Evolutionary conservation across 1,140 invertebrate genomes (phyloP), one percentile per base, ranked within the genome.

Genomic region (Cepaea nemoralis): DNA sequence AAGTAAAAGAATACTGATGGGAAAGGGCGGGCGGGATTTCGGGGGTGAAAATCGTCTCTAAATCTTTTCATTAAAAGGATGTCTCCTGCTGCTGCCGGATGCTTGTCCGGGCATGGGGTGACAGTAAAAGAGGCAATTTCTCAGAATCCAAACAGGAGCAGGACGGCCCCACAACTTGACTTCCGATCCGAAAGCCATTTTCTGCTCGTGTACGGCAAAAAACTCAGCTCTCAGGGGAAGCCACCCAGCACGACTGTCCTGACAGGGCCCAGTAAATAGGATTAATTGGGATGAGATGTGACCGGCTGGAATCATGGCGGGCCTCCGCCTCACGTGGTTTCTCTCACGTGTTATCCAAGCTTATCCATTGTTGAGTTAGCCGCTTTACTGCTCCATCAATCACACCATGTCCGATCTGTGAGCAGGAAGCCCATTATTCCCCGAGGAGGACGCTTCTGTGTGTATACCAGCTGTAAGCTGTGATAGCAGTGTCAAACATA

Each of bases 241-340:
- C n/a, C 59, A 63, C 59, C 33, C 59, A 31, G 59, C 27, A 16
- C 59, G 59, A 63, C 3, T 31, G 6, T 0, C n/a, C n/a, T 27
- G 27, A 16, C 59, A 31, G 59, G 59, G 27, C n/a, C 2, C n/a
- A 19, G 10, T 63, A 63, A 63, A 63, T 31, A 63, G 59, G 59
- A 63, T 63, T 63, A 63, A 63, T 63, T 63, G 59, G 16, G 59
- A 63, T 63, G 59, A 63, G 27, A 63, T 63, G 27, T 63, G n/a
- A 63, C 33, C 59, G 59, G n/a, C 6, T 10, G 27, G 59, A 63
- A 63, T 63, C 59, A 63, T 63, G 27, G n/a, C 33, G 59, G 50
- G 3, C 59, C 59, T 19, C 22, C 59, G n/a, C 16, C n/a, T 63
- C n/a, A 5, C 5, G 27, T 16, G 59, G 33, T 31, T 63, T n/a